phyloP scores from a whole-genome alignment of 2,797 vertebrate species.

The Amphiprion clarkii region DNA sequence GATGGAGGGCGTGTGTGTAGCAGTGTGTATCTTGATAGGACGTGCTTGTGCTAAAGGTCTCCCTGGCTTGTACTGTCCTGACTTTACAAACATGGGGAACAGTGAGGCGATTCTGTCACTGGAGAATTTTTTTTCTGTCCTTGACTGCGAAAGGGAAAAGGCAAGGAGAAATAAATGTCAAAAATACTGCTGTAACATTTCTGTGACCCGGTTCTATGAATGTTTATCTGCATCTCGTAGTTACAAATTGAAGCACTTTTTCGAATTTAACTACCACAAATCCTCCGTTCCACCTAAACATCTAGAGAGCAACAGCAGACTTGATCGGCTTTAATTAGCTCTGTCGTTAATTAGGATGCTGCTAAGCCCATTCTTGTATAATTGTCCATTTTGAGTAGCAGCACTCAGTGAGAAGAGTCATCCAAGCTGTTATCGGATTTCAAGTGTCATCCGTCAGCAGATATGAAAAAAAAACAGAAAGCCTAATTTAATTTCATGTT shows the following conservation, averaged over 20 bases:
- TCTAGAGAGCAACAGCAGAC: background rate
- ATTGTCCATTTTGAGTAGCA: constrained; percentile 37
- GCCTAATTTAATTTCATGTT: background rate
- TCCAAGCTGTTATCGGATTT: constrained; percentile 6
- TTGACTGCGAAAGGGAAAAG: background rate
- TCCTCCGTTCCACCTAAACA: background rate
- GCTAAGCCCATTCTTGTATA: constrained; percentile 1
- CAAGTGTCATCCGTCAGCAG: constrained; percentile 22
- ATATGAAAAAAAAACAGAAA: constrained; percentile 1
- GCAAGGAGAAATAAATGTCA: constrained; percentile 6
- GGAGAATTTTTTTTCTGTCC: constrained; percentile 19
- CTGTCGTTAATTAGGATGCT: constrained; percentile 29
- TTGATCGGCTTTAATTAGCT: constrained; percentile 38
- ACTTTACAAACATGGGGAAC: constrained; percentile 11
- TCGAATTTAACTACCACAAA: background rate
- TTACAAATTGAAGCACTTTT: constrained; percentile 9
- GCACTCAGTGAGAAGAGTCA: constrained; percentile 4
- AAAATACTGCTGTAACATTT: background rate
- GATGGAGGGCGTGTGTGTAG: background rate
- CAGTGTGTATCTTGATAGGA: constrained; percentile 14
- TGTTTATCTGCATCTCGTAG: constrained; percentile 11
- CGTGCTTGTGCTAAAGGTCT: constrained; percentile 20
- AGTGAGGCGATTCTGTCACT: constrained; percentile 5
- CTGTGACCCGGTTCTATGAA: background rate
- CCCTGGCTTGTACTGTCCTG: constrained; percentile 28